A percentile compares a stretch with the other conserved stretches of the same genome.
phyloP scores from a whole-genome alignment of 23 tunicate genomes.

The Halocynthia roretzi region DNA sequence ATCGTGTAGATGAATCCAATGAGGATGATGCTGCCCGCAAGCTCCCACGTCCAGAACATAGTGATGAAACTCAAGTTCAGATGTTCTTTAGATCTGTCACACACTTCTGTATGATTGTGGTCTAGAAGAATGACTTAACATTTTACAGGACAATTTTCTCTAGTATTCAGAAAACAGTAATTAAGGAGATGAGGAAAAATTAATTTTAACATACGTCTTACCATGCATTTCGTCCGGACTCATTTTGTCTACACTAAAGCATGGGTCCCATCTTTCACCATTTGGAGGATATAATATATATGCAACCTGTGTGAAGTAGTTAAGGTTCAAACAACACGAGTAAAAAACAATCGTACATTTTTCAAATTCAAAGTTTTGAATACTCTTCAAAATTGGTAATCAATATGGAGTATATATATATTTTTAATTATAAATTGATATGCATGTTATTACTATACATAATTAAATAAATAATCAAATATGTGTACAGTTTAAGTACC shows the following conservation, averaged over 20 bases:
- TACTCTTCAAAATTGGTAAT: no score
- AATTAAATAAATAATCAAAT: neutral
- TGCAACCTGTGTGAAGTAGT: constrained; percentile 53
- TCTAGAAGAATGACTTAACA: neutral
- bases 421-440: no score
- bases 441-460: no score
- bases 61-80: constrained; percentile 73
- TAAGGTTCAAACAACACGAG: neutral
- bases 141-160: neutral
- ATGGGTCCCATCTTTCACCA: constrained; percentile 65
- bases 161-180: no score
- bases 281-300: constrained; percentile 81
- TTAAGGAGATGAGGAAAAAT: no score
- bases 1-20: constrained; percentile 56
- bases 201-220: no score
- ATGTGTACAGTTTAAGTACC: constrained; percentile 19
- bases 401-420: no score
- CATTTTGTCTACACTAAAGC: constrained; percentile 16
- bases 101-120: constrained; percentile 3
- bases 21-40: constrained; percentile 27
- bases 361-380: neutral
- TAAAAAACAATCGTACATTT: neutral
- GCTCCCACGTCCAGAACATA: constrained; percentile 86
- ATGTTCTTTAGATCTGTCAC: constrained; percentile 16
- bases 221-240: neutral